phyloP scores from a whole-genome alignment of 2,113 vertebrate species.

The Zosterops lateralis region DNA sequence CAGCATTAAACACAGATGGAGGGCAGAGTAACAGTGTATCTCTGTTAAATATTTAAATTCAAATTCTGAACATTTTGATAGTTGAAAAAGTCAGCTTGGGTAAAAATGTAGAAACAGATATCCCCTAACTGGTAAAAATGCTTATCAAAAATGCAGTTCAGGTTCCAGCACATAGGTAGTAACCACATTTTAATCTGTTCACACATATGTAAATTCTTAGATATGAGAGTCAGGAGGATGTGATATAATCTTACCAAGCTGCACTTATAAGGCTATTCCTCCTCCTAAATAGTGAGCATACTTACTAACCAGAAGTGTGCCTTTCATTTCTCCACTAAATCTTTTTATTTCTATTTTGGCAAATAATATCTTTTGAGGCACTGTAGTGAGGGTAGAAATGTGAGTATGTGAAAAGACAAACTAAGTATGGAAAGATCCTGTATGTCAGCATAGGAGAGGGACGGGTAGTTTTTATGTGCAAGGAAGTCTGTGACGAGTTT shows the following conservation, averaged over 20 bases:
- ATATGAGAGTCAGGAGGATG: neutral
- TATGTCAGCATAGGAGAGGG: accelerated
- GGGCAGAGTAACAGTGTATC: neutral
- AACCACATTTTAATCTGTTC: neutral
- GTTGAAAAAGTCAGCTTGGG: neutral
- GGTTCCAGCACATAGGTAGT: neutral
- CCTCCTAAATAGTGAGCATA: neutral
- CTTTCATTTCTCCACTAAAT: neutral
- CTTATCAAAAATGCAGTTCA: neutral
- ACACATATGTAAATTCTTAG: neutral
- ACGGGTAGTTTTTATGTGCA: neutral
- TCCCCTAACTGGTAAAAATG: neutral
- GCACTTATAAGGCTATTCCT: neutral
- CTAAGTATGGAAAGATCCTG: neutral
- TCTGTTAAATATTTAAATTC: neutral
- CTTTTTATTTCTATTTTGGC: neutral
- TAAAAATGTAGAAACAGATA: neutral
- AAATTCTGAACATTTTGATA: neutral
- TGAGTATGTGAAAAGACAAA: neutral
- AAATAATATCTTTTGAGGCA: neutral
- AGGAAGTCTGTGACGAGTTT: neutral
- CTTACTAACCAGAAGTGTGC: neutral
- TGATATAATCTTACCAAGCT: neutral
- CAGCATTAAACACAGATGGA: neutral
- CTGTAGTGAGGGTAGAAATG: neutral